phyloP scores from a whole-genome alignment of 1,140 invertebrate species.

The Mylabris phalerata region DNA sequence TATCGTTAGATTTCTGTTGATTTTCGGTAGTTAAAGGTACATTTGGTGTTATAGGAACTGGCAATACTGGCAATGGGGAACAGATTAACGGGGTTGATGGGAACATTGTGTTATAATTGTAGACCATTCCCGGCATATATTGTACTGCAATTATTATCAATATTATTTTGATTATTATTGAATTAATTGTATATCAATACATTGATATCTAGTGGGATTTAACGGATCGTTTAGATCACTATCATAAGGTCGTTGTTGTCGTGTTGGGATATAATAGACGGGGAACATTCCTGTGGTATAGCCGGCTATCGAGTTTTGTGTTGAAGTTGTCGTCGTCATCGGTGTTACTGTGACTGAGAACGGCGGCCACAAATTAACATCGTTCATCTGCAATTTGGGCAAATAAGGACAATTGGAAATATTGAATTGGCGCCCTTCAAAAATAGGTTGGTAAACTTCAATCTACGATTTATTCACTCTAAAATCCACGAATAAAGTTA shows the following conservation, averaged over 20 bases:
- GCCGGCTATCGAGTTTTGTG: slow-evolving; percentile 10
- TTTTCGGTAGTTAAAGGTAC: neutral
- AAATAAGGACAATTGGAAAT: too few species aligned
- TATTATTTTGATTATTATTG: neutral
- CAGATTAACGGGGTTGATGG: slow-evolving; percentile 45
- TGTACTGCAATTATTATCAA: slow-evolving; percentile 36
- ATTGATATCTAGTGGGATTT: slow-evolving; percentile 23
- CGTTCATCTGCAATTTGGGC: slow-evolving; percentile 28
- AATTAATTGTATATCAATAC: slow-evolving; percentile 10
- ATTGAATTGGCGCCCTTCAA: too few species aligned
- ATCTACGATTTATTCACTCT: too few species aligned
- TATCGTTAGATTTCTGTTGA: neutral
- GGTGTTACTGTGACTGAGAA: slow-evolving; percentile 49
- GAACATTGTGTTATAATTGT: slow-evolving; percentile 44
- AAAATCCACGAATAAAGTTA: too few species aligned
- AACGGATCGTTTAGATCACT: slow-evolving; percentile 13
- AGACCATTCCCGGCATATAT: slow-evolving; percentile 51
- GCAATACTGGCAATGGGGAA: slow-evolving; percentile 42
- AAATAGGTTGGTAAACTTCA: too few species aligned
- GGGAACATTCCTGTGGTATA: slow-evolving; percentile 45
- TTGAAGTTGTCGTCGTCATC: slow-evolving; percentile 32
- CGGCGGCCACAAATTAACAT: slow-evolving; percentile 54
- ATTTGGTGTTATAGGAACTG: slow-evolving; percentile 24
- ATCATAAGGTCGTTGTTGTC: slow-evolving; percentile 16
- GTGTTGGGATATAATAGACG: slow-evolving; percentile 52